Evolutionary conservation across 2,888 invertebrate species (phyloP).

Genomic region (Abrostola tripartita): DNA sequence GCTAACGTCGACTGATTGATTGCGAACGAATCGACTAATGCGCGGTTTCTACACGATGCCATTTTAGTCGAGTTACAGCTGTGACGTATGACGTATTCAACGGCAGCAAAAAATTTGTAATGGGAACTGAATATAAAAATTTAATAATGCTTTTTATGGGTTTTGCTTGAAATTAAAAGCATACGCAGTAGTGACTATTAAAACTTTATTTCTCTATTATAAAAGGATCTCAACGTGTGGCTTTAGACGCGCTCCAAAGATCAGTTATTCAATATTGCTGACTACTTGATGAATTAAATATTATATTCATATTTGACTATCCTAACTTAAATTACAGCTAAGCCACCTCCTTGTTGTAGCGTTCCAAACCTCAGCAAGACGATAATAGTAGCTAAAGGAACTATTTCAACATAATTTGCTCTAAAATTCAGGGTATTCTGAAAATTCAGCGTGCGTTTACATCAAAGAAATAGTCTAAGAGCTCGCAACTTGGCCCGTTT

Average conservation of each 20-base stretch:
- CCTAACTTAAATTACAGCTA: constrained; percentile 15
- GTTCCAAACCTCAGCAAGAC: constrained; percentile 55
- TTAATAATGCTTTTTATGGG: too few relatives aligned
- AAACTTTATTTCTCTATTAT: too few relatives aligned
- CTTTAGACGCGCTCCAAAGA: too few relatives aligned
- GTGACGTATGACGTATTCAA: not conserved
- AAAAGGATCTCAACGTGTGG: too few relatives aligned
- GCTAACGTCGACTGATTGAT: constrained; percentile 3
- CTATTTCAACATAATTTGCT: constrained; percentile 79
- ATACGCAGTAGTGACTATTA: too few relatives aligned
- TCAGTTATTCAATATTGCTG: too few relatives aligned
- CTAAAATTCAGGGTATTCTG: constrained; percentile 75
- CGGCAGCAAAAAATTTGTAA: too few relatives aligned
- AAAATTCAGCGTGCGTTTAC: constrained; percentile 75
- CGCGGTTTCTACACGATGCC: not conserved
- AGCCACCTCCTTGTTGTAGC: constrained; percentile 52
- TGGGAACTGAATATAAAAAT: not conserved
- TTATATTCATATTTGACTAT: constrained; percentile 3
- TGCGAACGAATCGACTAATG: constrained; percentile 8
- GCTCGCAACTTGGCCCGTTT: constrained; percentile 57
- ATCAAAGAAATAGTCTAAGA: constrained; percentile 77
- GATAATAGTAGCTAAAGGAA: constrained; percentile 71
- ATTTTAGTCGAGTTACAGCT: not conserved
- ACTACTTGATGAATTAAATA: too few relatives aligned
- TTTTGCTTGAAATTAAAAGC: too few relatives aligned